phyloP scores from a whole-genome alignment of 92 coral and sea anemone species.

The Zoanthus solanderi region DNA sequence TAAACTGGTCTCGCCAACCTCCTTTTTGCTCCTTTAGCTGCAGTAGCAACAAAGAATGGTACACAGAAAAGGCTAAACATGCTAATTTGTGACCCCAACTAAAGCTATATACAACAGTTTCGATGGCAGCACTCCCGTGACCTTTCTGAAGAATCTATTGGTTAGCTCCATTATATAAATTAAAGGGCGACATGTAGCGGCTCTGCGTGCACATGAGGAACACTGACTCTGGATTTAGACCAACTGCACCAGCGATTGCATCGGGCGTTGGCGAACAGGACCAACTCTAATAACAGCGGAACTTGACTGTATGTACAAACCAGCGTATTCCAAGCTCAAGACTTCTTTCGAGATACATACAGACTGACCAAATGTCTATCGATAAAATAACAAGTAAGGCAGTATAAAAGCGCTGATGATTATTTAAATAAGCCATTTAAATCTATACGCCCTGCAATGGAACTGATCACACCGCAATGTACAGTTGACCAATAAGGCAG shows the following conservation, averaged over 20 bases:
- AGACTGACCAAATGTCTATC: conserved; percentile 40
- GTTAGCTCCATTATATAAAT: background rate
- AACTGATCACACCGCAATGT: background rate
- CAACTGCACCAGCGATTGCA: background rate
- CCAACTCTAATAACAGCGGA: conserved; percentile 43
- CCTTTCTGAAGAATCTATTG: background rate
- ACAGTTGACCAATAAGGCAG: conserved; percentile 15
- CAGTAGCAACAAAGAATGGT: background rate
- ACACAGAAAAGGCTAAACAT: background rate
- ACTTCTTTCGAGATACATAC: conserved; percentile 33
- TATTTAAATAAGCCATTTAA: background rate
- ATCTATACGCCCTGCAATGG: background rate
- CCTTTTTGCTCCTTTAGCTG: conserved; percentile 31
- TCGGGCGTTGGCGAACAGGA: conserved; percentile 37
- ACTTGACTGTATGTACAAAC: conserved; percentile 21
- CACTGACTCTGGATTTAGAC: background rate
- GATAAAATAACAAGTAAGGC: conserved; percentile 18
- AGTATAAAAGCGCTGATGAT: background rate
- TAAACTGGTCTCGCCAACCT: conserved; percentile 46
- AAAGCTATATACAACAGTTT: background rate
- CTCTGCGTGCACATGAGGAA: background rate
- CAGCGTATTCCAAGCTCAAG: conserved; percentile 24
- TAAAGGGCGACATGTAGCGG: background rate
- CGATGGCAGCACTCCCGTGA: background rate
- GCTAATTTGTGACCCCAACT: background rate